phyloP scores from a whole-genome alignment of 2,888 invertebrate genomes.

The Gryllus longicercus region DNA sequence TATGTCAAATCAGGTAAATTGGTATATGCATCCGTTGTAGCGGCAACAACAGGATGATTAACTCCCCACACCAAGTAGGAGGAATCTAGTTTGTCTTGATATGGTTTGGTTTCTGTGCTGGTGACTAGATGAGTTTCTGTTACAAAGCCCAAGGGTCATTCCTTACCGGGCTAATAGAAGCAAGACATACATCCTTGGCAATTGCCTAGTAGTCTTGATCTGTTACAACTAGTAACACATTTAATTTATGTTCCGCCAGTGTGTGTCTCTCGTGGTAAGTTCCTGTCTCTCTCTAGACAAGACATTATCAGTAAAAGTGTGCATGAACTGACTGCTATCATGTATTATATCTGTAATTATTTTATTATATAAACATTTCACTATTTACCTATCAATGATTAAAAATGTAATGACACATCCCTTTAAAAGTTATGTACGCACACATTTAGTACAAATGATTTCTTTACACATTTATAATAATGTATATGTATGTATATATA shows the following conservation, averaged over 20 bases:
- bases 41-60: neutral
- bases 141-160: neutral
- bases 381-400: constrained; percentile 22
- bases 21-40: neutral
- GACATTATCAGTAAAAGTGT: constrained; percentile 27
- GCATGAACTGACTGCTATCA: constrained; percentile 26
- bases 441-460: constrained; percentile 31
- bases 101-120: constrained; percentile 18
- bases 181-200: neutral
- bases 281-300: constrained; percentile 19
- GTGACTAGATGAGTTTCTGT: constrained; percentile 7
- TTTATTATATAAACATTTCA: neutral
- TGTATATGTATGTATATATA: constrained; percentile 21
- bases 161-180: neutral
- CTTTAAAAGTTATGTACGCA: constrained; percentile 29
- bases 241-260: neutral
- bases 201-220: neutral
- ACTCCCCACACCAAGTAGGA: neutral
- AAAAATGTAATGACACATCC: constrained; percentile 27
- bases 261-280: constrained; percentile 11
- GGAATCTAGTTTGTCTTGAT: constrained; percentile 17
- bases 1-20: neutral
- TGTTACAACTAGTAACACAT: neutral
- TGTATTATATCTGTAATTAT: constrained; percentile 2
- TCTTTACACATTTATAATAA: constrained; percentile 28